Evolutionary conservation across 2,113 vertebrate genomes (phyloP), one percentile per base, ranked within the genome.

Genomic region (Tauraco erythrolophus): DNA sequence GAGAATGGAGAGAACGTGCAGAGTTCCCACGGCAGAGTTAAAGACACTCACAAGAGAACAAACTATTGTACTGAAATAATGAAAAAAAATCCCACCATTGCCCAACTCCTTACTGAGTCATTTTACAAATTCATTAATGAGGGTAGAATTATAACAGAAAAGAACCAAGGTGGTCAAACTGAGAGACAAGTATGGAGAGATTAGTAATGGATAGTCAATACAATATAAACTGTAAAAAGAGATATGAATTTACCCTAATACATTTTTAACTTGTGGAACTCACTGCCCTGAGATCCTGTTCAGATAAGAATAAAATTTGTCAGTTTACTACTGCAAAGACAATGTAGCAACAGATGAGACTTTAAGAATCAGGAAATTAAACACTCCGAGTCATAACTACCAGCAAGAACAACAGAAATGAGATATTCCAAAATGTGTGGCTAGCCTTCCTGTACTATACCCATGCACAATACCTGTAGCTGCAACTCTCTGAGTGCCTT

Each of bases 381-480:
- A 27, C 16, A 35, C 8, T 46, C 17, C 4, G 14, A 60, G 8
- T n/a, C 35, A 65, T 27, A 60, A 14, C 7, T 60, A 16, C 3
- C 23, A 83, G 7, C 5, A 86, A 72, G 25, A 68, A 37, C 4
- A 71, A 37, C 1, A n/a, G 16, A 87, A 86, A 72, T 28, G 4
- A 89, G 9, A 33, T 48, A 53, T 35, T 76, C 0, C 0, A 45
- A 48, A 92, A 57, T 1, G 22, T 10, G 53, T 81, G 2, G 8
- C 16, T 60, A 41, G 5, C 10, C 28, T 74, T 74, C 18, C 14
- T 89, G 28, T 41, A 11, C 25, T 46, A 8, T 28, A 69, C 11
- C 8, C 2, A 2, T 50, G 2, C 28, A 62, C 0, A 5, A 35
- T 15, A 58, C 5, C 2, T 18, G 4, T 31, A 30, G 6, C 16